These are phyloP conservation scores for Trissoscelio sp. DNA, from an alignment of 2,888 invertebrate genomes.

Conservation along the genomic window DNA sequence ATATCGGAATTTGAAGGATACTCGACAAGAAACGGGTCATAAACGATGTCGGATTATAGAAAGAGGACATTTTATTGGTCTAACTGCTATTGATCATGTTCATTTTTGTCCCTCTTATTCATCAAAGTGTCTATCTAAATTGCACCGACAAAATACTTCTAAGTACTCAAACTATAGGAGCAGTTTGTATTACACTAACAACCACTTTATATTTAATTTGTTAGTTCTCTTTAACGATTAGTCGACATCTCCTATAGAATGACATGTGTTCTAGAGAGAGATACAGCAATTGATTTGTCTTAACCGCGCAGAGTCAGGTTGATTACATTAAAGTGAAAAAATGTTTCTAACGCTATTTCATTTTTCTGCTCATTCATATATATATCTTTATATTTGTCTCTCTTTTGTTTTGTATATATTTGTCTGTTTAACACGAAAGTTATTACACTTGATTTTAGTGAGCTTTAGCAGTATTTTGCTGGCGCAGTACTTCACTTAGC, in stretches of 20 bases:
- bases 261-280: constrained; percentile 19
- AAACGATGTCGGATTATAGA: constrained; percentile 42
- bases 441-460: constrained; percentile 27
- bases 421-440: constrained; percentile 23
- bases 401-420: constrained; percentile 11
- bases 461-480: constrained; percentile 63
- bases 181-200: constrained; percentile 25
- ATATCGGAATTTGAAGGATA: constrained; percentile 48
- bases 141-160: constrained; percentile 53
- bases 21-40: constrained; percentile 40
- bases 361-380: constrained; percentile 25
- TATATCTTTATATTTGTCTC: background rate
- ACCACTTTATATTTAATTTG: constrained; percentile 19
- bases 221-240: constrained; percentile 26
- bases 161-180: constrained; percentile 27
- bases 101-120: constrained; percentile 21
- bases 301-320: constrained; percentile 21
- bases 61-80: constrained; percentile 38
- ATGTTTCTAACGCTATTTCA: constrained; percentile 17
- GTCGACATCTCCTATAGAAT: constrained; percentile 12
- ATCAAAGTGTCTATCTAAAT: constrained; percentile 47
- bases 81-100: constrained; percentile 37
- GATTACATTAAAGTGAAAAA: constrained; percentile 16
- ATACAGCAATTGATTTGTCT: constrained; percentile 42
- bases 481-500: constrained; percentile 36